Conservation (phyloP, 2,888 invertebrate genomes). For the Axea sp. region DNA sequence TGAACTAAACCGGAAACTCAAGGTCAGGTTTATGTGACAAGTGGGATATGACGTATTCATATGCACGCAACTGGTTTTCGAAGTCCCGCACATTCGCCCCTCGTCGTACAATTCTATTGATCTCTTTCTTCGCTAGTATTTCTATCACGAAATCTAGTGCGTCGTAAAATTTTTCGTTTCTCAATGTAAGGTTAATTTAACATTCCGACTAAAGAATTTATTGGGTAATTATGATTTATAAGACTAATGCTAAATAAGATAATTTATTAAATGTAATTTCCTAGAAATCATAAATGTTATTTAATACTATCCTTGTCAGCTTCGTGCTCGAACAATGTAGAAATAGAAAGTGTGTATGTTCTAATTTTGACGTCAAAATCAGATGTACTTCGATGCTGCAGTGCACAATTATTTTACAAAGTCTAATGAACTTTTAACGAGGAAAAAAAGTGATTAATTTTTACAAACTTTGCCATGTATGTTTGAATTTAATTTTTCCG, state of each 20-base stretch:
- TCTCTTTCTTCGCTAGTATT: conserved; percentile 12
- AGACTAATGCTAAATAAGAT: neutral
- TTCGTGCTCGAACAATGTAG: no score
- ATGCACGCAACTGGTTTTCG: conserved; percentile 41
- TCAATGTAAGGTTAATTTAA: conserved; percentile 4
- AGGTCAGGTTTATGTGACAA: conserved; percentile 58
- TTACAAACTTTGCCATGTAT: conserved; percentile 16
- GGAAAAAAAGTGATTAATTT: conserved; percentile 19
- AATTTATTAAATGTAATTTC: conserved; percentile 21
- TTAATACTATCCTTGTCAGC: conserved; percentile 10
- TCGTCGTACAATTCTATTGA: conserved; percentile 14
- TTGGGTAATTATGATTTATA: conserved; percentile 28
- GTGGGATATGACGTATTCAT: conserved; percentile 45
- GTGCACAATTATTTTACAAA: conserved; percentile 9
- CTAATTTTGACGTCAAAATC: no score
- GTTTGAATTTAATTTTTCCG: conserved; percentile 15
- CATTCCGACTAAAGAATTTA: conserved; percentile 9
- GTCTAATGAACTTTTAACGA: conserved; percentile 30
- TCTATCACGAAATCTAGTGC: conserved; percentile 15
- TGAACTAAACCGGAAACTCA: conserved; percentile 41
- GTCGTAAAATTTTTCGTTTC: conserved; percentile 4
- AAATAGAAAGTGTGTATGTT: no score
- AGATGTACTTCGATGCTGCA: neutral
- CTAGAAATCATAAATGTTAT: conserved; percentile 13
- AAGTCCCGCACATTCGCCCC: conserved; percentile 18